Conservation (phyloP, 2,113 vertebrate species). For the Petrocephalus microphthalmus region DNA sequence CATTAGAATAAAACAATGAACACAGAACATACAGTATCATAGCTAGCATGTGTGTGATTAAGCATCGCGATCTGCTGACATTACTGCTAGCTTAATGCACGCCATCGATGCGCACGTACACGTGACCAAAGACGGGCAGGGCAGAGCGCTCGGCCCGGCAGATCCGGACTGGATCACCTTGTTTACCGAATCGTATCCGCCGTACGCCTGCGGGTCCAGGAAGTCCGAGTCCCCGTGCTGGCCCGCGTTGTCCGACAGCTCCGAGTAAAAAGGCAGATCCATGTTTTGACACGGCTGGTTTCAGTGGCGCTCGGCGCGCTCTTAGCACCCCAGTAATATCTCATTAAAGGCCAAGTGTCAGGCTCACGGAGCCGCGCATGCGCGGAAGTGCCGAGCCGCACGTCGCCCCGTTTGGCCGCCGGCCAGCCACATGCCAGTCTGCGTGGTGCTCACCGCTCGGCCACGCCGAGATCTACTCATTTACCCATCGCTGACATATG, state of each 20-base stretch:
- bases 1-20: not conserved
- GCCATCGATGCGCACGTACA: not conserved
- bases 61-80: not conserved
- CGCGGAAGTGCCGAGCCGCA: not conserved
- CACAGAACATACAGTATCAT: not conserved
- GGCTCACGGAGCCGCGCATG: not conserved
- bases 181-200: constrained; percentile 62
- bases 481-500: not conserved
- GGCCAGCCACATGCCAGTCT: not conserved
- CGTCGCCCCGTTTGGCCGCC: not conserved
- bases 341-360: not conserved
- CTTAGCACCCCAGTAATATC: not conserved
- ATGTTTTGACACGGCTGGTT: constrained; percentile 46
- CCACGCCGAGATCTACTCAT: not conserved
- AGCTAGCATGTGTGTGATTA: not conserved
- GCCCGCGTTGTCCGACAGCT: constrained; percentile 59
- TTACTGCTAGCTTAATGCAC: not conserved
- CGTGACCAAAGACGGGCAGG: not conserved
- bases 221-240: constrained; percentile 57
- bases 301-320: not conserved
- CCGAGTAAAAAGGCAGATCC: constrained; percentile 69
- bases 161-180: constrained; percentile 56
- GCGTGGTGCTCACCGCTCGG: not conserved
- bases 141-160: not conserved
- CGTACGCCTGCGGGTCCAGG: constrained; percentile 61